These are phyloP conservation scores for Loripinus fragilis DNA, from an alignment of 2,888 invertebrate species.

Conservation along the genomic window DNA sequence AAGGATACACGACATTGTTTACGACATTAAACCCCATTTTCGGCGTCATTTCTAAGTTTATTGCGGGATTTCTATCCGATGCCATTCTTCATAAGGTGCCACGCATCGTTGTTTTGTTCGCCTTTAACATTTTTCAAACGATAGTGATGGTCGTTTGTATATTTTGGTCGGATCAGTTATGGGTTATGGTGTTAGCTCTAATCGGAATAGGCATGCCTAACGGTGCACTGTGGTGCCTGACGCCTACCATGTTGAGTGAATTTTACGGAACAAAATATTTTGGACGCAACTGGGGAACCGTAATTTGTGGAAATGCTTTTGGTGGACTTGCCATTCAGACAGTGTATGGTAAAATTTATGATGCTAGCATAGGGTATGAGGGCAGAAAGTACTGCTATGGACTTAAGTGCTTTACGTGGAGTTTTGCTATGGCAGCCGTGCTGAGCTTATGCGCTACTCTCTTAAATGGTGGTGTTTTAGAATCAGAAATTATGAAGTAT, in stretches of 20 bases:
- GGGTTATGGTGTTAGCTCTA: slow-evolving; percentile 62
- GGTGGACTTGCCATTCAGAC: slow-evolving; percentile 67
- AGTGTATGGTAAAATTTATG: slow-evolving; percentile 69
- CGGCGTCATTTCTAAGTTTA: slow-evolving; percentile 69
- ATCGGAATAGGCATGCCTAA: slow-evolving; percentile 70
- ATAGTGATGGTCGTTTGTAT: too few species aligned
- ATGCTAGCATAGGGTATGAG: slow-evolving; percentile 57
- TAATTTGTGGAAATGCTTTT: slow-evolving; percentile 63
- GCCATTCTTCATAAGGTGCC: slow-evolving; percentile 39
- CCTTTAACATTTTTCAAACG: too few species aligned
- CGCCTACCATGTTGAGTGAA: slow-evolving; percentile 75
- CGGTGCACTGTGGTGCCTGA: slow-evolving; percentile 74
- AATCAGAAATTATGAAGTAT: slow-evolving; percentile 48
- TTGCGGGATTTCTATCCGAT: slow-evolving; percentile 72
- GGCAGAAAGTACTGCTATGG: slow-evolving; percentile 70
- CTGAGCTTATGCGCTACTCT: slow-evolving; percentile 67
- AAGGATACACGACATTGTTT: slow-evolving; percentile 67
- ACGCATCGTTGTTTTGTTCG: too few species aligned
- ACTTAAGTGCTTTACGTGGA: slow-evolving; percentile 71
- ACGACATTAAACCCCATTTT: slow-evolving; percentile 71
- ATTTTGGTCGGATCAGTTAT: slow-evolving; percentile 55
- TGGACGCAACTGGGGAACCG: slow-evolving; percentile 67
- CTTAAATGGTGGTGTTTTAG: slow-evolving; percentile 66
- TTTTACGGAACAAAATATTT: slow-evolving; percentile 75
- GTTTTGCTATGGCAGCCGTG: slow-evolving; percentile 67